Evolutionary conservation across 2,797 vertebrate genomes (phyloP).

Genomic region (Mus minutoides): DNA sequence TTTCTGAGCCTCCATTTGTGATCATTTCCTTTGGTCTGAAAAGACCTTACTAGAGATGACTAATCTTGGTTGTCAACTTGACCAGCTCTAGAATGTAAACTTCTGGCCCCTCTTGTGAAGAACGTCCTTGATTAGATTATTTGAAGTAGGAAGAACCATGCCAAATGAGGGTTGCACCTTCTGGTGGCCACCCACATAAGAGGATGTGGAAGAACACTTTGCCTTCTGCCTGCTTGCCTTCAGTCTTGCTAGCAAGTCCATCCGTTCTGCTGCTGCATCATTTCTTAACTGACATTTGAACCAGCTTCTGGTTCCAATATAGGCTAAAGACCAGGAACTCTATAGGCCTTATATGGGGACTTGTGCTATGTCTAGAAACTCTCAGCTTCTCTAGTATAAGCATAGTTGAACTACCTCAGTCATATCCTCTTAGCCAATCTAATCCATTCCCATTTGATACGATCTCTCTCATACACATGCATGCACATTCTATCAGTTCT

Average conservation of each 20-base stretch:
- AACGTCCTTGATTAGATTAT: neutral
- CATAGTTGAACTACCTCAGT: neutral
- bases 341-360: neutral
- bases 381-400: neutral
- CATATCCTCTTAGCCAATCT: neutral
- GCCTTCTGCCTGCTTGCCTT: neutral
- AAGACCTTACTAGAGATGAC: neutral
- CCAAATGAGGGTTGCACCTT: neutral
- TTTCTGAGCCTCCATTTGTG: constrained; percentile 19
- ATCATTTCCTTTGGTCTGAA: neutral
- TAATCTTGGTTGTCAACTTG: neutral
- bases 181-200: neutral
- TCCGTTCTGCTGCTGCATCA: neutral
- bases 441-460: neutral
- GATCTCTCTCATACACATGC: neutral
- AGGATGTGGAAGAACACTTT: neutral
- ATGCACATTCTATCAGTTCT: neutral
- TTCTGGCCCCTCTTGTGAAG: neutral
- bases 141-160: neutral
- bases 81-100: neutral
- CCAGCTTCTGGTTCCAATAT: neutral
- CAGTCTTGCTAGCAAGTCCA: neutral
- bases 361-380: neutral
- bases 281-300: neutral
- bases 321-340: neutral